These are phyloP conservation scores for Nasonovia ribisnigri DNA, from an alignment of 2,888 invertebrate genomes.

Conservation along the genomic window DNA sequence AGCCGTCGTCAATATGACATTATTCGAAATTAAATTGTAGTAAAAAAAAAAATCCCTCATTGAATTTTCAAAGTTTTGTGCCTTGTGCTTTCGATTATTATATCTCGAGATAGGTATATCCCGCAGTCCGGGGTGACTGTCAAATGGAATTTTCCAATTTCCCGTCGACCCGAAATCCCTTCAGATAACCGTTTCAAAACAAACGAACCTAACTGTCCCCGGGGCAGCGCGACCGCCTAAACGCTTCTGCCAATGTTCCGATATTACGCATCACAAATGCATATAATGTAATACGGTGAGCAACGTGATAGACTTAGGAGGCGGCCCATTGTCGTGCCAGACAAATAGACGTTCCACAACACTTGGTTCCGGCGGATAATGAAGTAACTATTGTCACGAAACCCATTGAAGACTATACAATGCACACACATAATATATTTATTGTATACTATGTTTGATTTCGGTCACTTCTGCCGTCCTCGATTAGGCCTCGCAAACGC, in stretches of 20 bases:
- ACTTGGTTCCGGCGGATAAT: conserved; percentile 36
- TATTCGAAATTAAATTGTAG: conserved; percentile 27
- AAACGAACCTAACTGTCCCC: not conserved
- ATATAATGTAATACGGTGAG: not conserved
- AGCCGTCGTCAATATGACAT: conserved; percentile 5
- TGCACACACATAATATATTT: not conserved
- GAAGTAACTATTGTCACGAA: conserved; percentile 38
- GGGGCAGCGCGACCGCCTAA: not conserved
- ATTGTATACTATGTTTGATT: not conserved
- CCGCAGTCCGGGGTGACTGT: not conserved
- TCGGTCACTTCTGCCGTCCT: not conserved
- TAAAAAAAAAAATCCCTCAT: not conserved
- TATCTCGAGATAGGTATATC: not conserved
- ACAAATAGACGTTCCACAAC: conserved; percentile 26
- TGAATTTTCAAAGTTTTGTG: conserved; percentile 30
- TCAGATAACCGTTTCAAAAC: conserved; percentile 29
- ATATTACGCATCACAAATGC: not conserved
- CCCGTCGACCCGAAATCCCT: conserved; percentile 18
- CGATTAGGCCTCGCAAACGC: not conserved
- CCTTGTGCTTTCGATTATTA: conserved; percentile 36
- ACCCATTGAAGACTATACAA: not conserved
- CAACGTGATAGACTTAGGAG: not conserved
- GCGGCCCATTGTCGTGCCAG: not conserved
- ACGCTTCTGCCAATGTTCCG: not conserved
- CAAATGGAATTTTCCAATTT: conserved; percentile 44